Conservation (phyloP, 2,797 vertebrate genomes). For the Propithecus deckenii region DNA sequence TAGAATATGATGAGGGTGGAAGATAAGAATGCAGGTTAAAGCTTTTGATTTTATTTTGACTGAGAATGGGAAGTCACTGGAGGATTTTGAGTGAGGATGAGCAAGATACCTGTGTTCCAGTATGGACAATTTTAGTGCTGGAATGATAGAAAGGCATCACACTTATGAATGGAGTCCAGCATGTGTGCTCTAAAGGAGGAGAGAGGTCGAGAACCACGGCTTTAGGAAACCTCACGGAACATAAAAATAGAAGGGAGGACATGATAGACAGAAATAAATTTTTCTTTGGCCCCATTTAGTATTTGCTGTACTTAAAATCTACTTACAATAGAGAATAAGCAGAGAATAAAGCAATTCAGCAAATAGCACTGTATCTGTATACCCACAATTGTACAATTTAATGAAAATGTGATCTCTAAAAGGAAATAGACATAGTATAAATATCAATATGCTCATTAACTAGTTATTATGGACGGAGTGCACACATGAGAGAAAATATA, state of each 20-base stretch:
- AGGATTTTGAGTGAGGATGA: background rate
- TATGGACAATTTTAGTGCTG: background rate
- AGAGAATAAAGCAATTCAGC: conserved; percentile 5
- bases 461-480: background rate
- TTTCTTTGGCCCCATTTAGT: background rate
- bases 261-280: background rate
- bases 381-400: background rate
- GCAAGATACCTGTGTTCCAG: background rate
- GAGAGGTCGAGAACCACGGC: background rate
- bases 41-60: background rate
- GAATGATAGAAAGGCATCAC: background rate
- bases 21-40: background rate
- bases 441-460: conserved; percentile 14
- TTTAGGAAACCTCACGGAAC: background rate
- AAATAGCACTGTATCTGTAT: background rate
- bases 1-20: background rate
- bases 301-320: background rate
- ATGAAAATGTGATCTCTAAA: conserved; percentile 21
- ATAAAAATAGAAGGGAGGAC: background rate
- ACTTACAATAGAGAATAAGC: background rate
- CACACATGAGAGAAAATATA: background rate
- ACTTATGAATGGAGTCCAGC: no score
- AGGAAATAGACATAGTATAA: background rate
- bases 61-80: background rate
- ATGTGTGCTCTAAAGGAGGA: background rate